phyloP scores from a whole-genome alignment of 1,140 invertebrate genomes.

The Limonius californicus region DNA sequence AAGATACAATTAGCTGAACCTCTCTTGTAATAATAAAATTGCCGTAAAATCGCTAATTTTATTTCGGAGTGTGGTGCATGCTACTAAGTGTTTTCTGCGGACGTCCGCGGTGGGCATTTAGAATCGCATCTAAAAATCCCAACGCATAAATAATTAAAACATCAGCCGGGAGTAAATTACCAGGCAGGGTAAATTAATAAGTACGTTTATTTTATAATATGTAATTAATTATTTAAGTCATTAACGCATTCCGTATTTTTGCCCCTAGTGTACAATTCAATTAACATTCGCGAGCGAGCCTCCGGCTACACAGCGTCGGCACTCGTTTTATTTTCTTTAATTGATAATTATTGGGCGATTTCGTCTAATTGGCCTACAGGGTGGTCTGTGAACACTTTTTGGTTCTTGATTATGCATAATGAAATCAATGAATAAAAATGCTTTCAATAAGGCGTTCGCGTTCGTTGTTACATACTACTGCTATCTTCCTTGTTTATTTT shows the following conservation, averaged over 20 bases:
- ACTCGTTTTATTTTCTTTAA: constrained; percentile 32
- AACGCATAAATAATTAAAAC: not conserved
- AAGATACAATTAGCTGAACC: too few relatives aligned
- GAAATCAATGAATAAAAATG: not conserved
- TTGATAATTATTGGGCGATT: constrained; percentile 37
- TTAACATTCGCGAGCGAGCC: constrained; percentile 27
- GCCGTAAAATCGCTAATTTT: too few relatives aligned
- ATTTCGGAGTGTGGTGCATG: too few relatives aligned
- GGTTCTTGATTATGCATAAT: constrained; percentile 8
- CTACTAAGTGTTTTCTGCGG: too few relatives aligned
- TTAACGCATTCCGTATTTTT: constrained; percentile 21
- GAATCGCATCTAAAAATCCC: too few relatives aligned
- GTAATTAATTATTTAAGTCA: constrained; percentile 28
- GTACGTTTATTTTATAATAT: constrained; percentile 23
- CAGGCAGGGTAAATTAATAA: constrained; percentile 20
- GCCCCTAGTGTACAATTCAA: constrained; percentile 25
- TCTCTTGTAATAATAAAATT: too few relatives aligned
- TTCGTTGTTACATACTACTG: too few relatives aligned
- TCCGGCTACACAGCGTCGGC: constrained; percentile 19
- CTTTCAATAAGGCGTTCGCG: too few relatives aligned
- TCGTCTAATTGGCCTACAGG: constrained; percentile 31
- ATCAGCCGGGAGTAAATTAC: constrained; percentile 8
- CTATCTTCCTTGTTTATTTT: too few relatives aligned
- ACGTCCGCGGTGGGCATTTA: too few relatives aligned
- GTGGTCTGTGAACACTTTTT: constrained; percentile 16